Conservation (phyloP, 2,888 invertebrate genomes). For the Dryobotodes eremita region DNA sequence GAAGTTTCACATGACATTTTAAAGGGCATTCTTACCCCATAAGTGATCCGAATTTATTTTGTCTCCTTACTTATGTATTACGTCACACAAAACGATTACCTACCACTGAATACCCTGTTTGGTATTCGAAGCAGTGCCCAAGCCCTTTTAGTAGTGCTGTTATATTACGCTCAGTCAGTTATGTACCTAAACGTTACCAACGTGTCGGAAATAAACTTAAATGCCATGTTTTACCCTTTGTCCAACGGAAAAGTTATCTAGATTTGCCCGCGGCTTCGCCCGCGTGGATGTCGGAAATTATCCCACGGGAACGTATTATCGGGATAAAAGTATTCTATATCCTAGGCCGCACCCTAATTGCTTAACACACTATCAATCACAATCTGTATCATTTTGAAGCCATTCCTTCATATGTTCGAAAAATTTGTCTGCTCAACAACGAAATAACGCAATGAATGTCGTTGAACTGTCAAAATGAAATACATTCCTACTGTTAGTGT, state of each 20-base stretch:
- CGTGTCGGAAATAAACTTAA: constrained; percentile 25
- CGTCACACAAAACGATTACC: neutral
- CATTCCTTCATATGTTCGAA: too few species aligned
- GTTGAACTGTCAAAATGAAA: too few species aligned
- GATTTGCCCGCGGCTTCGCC: too few species aligned
- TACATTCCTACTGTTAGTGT: too few species aligned
- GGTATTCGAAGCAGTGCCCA: constrained; percentile 8
- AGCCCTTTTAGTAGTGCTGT: neutral
- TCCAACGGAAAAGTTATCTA: neutral
- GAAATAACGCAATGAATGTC: too few species aligned
- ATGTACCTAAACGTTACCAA: neutral
- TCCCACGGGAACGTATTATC: neutral
- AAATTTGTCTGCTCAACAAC: too few species aligned
- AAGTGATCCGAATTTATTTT: neutral
- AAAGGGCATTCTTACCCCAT: constrained; percentile 17
- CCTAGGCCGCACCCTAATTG: neutral
- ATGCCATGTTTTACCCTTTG: neutral
- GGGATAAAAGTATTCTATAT: too few species aligned
- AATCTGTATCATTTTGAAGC: too few species aligned
- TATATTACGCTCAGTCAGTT: constrained; percentile 12
- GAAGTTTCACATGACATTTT: constrained; percentile 21
- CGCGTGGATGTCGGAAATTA: too few species aligned
- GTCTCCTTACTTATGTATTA: neutral
- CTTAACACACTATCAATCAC: too few species aligned
- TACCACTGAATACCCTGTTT: constrained; percentile 2